Conservation (phyloP, 1,140 invertebrate genomes). For the Penaeus chinensis region DNA sequence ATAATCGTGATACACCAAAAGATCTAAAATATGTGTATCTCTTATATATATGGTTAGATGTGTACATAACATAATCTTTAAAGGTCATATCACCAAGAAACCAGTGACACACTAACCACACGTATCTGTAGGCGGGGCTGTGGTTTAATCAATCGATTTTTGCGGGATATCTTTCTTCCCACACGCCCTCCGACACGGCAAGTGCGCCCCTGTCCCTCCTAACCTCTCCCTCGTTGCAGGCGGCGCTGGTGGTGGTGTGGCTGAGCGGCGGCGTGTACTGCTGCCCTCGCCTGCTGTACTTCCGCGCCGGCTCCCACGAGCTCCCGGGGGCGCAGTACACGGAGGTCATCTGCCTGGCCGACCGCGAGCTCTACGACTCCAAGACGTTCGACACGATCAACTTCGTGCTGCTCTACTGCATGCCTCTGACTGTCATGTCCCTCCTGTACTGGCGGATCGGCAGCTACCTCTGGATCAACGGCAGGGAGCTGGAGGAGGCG, state of each 20-base stretch:
- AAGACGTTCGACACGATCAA: slow-evolving; percentile 81
- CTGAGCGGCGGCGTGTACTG: slow-evolving; percentile 80
- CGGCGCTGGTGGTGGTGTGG: slow-evolving; percentile 82
- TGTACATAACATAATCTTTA: too few species aligned
- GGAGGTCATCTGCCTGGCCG: slow-evolving; percentile 80
- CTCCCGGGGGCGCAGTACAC: slow-evolving; percentile 65
- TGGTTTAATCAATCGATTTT: too few species aligned
- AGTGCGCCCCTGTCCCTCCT: background rate
- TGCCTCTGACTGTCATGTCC: slow-evolving; percentile 80
- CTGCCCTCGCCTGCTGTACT: slow-evolving; percentile 76
- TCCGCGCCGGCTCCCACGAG: slow-evolving; percentile 59
- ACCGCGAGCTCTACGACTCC: slow-evolving; percentile 80
- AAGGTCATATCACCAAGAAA: too few species aligned
- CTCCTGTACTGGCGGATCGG: slow-evolving; percentile 80
- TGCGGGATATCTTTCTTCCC: background rate
- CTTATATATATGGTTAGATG: too few species aligned
- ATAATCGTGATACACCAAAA: too few species aligned
- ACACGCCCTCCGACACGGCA: background rate
- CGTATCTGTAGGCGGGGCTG: too few species aligned
- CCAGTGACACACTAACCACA: too few species aligned
- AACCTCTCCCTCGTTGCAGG: slow-evolving; percentile 67
- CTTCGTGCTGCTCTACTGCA: slow-evolving; percentile 79
- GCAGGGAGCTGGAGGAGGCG: slow-evolving; percentile 52
- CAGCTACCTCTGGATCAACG: slow-evolving; percentile 75
- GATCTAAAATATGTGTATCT: too few species aligned